phyloP scores from a whole-genome alignment of 2,797 vertebrate genomes.

The Enteromius paludinosus region DNA sequence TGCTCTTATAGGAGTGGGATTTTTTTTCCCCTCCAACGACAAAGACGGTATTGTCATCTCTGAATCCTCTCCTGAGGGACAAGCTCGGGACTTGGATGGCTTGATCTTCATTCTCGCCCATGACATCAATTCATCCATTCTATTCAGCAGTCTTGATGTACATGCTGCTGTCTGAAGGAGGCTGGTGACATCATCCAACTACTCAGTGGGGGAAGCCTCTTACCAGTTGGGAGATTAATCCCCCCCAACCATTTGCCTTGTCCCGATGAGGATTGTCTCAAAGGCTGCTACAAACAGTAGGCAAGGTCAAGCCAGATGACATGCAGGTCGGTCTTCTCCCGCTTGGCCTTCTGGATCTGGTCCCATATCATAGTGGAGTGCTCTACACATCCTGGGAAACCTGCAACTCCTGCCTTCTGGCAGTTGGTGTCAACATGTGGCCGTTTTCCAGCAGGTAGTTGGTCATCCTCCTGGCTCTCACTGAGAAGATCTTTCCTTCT shows the following conservation, averaged over 20 bases:
- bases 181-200: too few relatives aligned
- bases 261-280: neutral
- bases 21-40: neutral
- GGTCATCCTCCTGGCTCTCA: too few relatives aligned
- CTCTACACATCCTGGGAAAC: too few relatives aligned
- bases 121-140: conserved; percentile 8
- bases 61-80: neutral
- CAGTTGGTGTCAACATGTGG: too few relatives aligned
- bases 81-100: conserved; percentile 12
- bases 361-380: too few relatives aligned
- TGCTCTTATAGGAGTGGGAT: neutral
- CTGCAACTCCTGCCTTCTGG: too few relatives aligned
- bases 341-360: neutral
- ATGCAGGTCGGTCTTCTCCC: neutral
- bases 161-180: too few relatives aligned
- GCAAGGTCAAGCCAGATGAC: too few relatives aligned
- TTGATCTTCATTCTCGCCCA: conserved; percentile 48
- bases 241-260: neutral
- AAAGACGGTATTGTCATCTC: neutral
- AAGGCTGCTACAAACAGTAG: neutral
- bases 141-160: conserved; percentile 1
- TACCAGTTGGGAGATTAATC: neutral
- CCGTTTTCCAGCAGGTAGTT: too few relatives aligned
- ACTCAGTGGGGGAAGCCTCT: neutral
- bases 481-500: too few relatives aligned